phyloP scores from a whole-genome alignment of 2,797 vertebrate species.

The Gallinago nigripennis region DNA sequence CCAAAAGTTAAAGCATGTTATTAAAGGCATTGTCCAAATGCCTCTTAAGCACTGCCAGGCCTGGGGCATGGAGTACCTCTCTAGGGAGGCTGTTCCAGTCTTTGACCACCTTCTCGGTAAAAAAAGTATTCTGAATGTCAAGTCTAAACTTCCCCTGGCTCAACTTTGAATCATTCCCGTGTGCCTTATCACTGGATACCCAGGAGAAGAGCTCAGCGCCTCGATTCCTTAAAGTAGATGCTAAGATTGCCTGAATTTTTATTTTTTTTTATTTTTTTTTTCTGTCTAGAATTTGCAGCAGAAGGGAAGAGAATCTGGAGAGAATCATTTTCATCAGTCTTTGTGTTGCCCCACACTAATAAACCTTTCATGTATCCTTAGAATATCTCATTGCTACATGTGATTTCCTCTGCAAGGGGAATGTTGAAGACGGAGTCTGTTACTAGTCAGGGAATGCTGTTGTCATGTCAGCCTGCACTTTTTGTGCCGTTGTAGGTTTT shows the following conservation, averaged over 20 bases:
- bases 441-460: background rate
- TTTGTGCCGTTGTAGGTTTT: background rate
- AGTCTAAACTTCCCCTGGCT: background rate
- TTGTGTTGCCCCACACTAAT: background rate
- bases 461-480: background rate
- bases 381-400: background rate
- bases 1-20: background rate
- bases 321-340: background rate
- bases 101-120: background rate
- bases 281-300: background rate
- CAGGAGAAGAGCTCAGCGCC: background rate
- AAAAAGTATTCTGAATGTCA: background rate
- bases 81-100: background rate
- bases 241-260: background rate
- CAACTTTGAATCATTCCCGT: background rate
- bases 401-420: background rate
- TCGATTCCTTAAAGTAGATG: accelerated
- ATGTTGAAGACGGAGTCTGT: background rate
- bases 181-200: background rate
- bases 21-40: background rate
- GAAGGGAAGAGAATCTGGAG: background rate
- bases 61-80: background rate
- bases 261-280: background rate
- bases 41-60: background rate
- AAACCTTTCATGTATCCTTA: background rate